Conservation (phyloP, 2,113 vertebrate genomes). For the Recurvirostra avosetta region DNA sequence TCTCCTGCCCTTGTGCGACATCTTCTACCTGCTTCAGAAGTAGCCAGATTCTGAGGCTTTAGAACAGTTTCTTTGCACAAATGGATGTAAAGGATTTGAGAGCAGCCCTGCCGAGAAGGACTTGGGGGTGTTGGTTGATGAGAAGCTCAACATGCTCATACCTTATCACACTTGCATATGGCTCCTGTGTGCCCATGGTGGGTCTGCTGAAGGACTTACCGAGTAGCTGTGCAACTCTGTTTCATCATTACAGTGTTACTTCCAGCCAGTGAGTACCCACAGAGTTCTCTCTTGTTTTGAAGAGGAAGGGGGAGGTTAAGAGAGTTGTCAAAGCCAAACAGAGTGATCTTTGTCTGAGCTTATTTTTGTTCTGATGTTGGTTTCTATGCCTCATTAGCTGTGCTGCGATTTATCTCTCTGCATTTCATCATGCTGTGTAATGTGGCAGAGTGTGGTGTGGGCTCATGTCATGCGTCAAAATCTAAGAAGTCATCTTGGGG, state of each 20-base stretch:
- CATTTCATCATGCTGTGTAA: not conserved
- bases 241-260: not conserved
- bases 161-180: rapidly evolving
- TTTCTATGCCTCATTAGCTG: not conserved
- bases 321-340: not conserved
- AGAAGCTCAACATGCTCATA: not conserved
- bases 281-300: not conserved
- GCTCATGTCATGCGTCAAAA: not conserved
- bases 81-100: not conserved
- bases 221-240: not conserved
- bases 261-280: not conserved
- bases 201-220: not conserved
- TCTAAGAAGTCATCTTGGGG: not conserved
- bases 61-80: not conserved
- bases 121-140: not conserved
- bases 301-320: not conserved
- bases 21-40: not conserved
- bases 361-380: not conserved
- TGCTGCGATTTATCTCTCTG: not conserved
- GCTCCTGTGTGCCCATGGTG: not conserved
- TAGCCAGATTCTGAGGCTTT: not conserved
- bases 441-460: not conserved
- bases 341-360: not conserved
- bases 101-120: not conserved
- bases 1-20: not conserved